Evolutionary conservation across 2,113 vertebrate species (phyloP).

Genomic region (Leiothrix lutea): DNA sequence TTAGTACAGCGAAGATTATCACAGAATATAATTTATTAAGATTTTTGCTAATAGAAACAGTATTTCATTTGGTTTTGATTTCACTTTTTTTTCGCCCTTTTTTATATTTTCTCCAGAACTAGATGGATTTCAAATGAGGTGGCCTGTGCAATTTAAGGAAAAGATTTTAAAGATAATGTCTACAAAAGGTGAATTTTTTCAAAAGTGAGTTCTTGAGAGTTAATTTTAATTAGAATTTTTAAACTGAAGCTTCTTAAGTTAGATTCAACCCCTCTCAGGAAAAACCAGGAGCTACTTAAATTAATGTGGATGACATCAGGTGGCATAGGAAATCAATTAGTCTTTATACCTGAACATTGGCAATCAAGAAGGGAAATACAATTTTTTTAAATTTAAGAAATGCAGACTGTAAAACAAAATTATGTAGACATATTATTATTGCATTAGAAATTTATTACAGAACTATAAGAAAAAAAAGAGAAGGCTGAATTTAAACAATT

Average conservation of each 20-base stretch:
- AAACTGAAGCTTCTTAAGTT: not conserved
- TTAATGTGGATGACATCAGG: not conserved
- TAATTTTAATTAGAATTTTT: not conserved
- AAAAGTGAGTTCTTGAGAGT: not conserved
- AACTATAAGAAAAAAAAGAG: not conserved
- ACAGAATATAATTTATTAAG: not conserved
- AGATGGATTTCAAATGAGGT: not conserved
- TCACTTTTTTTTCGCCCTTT: not conserved
- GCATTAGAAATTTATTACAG: not conserved
- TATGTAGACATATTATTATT: not conserved
- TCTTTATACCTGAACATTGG: not conserved
- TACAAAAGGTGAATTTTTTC: not conserved
- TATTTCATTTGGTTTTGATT: not conserved
- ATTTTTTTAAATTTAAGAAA: not conserved
- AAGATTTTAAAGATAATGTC: not conserved
- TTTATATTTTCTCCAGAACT: not conserved
- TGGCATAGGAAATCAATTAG: not conserved
- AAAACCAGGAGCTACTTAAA: not conserved
- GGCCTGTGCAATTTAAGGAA: not conserved
- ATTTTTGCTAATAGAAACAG: not conserved
- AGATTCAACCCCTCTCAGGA: not conserved
- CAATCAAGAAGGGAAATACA: not conserved
- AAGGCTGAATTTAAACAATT: not conserved
- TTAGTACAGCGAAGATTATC: not conserved
- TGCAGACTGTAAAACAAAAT: not conserved